phyloP scores from a whole-genome alignment of 2,888 invertebrate species.

The Pyralis farinalis region DNA sequence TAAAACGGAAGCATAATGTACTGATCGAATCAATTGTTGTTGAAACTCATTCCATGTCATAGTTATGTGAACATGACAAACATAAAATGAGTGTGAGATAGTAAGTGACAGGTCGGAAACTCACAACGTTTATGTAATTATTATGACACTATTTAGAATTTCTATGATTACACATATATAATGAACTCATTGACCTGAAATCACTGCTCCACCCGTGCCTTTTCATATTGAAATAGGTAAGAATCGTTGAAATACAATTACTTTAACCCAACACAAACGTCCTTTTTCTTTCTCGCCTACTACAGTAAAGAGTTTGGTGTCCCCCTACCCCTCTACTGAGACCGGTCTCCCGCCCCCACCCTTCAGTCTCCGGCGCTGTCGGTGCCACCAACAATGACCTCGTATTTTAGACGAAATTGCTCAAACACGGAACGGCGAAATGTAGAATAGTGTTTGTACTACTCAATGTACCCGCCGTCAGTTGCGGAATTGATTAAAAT shows the following conservation, averaged over 20 bases:
- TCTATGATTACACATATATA: no score
- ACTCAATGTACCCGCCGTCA: neutral
- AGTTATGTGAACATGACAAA: no score
- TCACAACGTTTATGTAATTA: no score
- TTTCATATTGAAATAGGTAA: constrained; percentile 51
- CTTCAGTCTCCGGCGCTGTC: constrained; percentile 59
- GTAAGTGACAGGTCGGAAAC: no score
- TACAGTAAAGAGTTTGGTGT: constrained; percentile 70
- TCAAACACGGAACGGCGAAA: constrained; percentile 74
- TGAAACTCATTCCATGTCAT: no score
- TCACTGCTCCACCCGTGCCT: no score
- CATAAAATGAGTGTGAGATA: no score
- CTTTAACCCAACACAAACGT: constrained; percentile 71
- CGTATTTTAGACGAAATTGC: constrained; percentile 79
- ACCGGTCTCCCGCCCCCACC: constrained; percentile 41
- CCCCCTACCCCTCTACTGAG: constrained; percentile 36
- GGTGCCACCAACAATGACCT: constrained; percentile 79
- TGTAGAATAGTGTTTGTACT: constrained; percentile 55
- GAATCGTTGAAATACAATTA: constrained; percentile 73
- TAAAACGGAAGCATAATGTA: no score
- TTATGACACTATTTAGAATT: no score
- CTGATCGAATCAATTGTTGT: no score
- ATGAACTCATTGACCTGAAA: no score
- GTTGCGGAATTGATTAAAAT: neutral
- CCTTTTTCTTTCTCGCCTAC: constrained; percentile 75